Percentiles rank a stretch among this genome's conserved stretches.
These are phyloP conservation scores for Norana najaformis DNA, from an alignment of 2,888 invertebrate species.

Conservation along the genomic window DNA sequence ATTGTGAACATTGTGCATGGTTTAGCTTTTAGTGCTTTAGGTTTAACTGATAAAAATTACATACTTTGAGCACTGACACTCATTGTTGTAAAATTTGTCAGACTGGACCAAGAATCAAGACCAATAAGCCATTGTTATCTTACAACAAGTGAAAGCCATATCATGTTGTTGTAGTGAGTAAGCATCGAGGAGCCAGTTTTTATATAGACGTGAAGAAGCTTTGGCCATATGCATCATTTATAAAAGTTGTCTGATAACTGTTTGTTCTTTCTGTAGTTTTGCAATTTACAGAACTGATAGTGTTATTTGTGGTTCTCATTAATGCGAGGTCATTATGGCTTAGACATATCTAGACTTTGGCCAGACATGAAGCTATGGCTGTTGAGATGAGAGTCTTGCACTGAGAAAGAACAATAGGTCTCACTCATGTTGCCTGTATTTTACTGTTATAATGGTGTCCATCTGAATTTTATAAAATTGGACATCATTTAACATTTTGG, in stretches of 20 bases:
- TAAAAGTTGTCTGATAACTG: not conserved
- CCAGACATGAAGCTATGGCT: no score
- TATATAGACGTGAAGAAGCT: not conserved
- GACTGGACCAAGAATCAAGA: slow-evolving; percentile 4
- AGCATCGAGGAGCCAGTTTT: not conserved
- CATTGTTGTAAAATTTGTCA: not conserved
- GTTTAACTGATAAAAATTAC: not conserved
- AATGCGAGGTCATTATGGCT: no score
- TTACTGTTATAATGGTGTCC: not conserved
- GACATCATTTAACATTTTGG: not conserved
- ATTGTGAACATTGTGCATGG: not conserved
- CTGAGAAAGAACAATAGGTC: no score
- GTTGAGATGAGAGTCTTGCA: no score
- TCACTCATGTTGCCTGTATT: not conserved
- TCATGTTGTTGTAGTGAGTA: slow-evolving; percentile 1
- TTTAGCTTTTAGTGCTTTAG: not conserved
- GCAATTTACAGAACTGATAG: not conserved
- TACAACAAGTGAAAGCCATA: slow-evolving; percentile 1
- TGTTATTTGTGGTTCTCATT: not conserved
- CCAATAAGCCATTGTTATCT: slow-evolving; percentile 5
- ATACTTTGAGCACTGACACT: not conserved
- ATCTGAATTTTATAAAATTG: not conserved
- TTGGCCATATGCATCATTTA: not conserved
- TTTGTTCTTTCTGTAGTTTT: not conserved
- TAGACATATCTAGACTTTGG: no score